Evolutionary conservation across 2,113 vertebrate genomes (phyloP).

Genomic region (Rhodinocichla rosea): DNA sequence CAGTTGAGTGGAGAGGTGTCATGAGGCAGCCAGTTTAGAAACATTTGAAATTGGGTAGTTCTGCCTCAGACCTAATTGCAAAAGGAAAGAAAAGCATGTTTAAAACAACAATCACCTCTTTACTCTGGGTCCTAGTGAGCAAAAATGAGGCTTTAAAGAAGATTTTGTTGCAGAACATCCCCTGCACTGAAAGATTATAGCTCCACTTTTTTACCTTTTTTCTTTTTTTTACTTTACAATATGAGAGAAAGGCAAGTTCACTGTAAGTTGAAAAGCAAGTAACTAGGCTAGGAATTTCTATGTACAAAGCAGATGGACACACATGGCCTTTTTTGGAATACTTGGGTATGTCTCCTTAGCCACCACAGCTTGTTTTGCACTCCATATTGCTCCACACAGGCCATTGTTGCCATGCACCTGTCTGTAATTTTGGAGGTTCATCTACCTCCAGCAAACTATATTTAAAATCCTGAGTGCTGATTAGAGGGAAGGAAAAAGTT

Average conservation of each 20-base stretch:
- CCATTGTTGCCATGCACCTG: conserved; percentile 79
- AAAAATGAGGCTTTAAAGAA: conserved; percentile 57
- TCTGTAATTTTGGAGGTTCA: conserved; percentile 73
- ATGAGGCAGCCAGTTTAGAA: conserved; percentile 60
- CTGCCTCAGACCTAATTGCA: not conserved
- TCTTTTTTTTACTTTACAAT: not conserved
- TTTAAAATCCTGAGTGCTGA: conserved; percentile 68
- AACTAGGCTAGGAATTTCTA: conserved; percentile 71
- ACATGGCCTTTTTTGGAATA: conserved; percentile 35
- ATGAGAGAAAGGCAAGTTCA: conserved; percentile 63
- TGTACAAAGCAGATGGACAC: conserved; percentile 67
- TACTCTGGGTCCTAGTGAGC: conserved; percentile 30
- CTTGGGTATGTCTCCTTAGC: conserved; percentile 65
- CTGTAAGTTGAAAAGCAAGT: conserved; percentile 73
- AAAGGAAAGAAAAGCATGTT: conserved; percentile 30
- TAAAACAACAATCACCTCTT: conserved; percentile 54
- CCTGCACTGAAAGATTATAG: conserved; percentile 70
- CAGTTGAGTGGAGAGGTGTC: conserved; percentile 46
- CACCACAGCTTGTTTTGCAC: conserved; percentile 69
- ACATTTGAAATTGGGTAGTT: conserved; percentile 63
- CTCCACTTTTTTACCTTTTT: not conserved
- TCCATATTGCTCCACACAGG: conserved; percentile 48
- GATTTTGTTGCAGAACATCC: conserved; percentile 73
- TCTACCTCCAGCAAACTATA: conserved; percentile 70
- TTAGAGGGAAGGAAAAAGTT: conserved; percentile 62